Base-by-base conservation (phyloP, 2,797 vertebrate species). In the Lithobates sylvaticus region DNA sequence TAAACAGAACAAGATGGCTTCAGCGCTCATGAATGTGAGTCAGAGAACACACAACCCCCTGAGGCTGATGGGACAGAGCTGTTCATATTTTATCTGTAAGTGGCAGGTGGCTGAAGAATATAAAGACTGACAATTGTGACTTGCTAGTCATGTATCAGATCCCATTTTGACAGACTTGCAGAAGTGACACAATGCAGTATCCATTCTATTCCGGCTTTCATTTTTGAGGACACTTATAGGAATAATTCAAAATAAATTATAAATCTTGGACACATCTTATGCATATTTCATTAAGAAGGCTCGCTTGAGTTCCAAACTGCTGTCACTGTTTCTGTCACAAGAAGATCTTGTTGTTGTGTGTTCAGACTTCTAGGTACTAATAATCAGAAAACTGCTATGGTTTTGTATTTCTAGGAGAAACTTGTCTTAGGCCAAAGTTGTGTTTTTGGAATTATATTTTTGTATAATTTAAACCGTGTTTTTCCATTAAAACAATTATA, bases 101-200 rank as follows among this genome's bases (percentile, higher is more conserved):
- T 67, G 65, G 27, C 65, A 67, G 65, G 65, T 67, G 65, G 65
- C 65, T 67, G 65, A 67, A 10, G 65, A 10, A 6, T 67, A 67
- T 67, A 29, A 67, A 67, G 65, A 67, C 65, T 67, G 65, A 67
- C 65, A 67, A 67, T 67, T 67, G 65, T 67, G n/a, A 67, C 65
- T 67, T 67, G 65, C 65, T 67, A 67, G n/a, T 67, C 26, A 29
- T 26, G 13, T 26, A 67, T 29, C 65, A 29, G 65, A 29, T 67
- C 65, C 65, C 13, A 67, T 27, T 9, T 29, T 67, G 65, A 67
- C 26, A 67, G 27, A 29, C 65, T 67, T 26, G 65, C 65, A 67
- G 65, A 67, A 26, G 26, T 67, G 65, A 67, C 65, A 67, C n/a
- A 29, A 67, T 26, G 65, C 65, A 27, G 16, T 15, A 12, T 67